Conservation (phyloP, 2,888 invertebrate species). For the Chymomyza procnemis region DNA sequence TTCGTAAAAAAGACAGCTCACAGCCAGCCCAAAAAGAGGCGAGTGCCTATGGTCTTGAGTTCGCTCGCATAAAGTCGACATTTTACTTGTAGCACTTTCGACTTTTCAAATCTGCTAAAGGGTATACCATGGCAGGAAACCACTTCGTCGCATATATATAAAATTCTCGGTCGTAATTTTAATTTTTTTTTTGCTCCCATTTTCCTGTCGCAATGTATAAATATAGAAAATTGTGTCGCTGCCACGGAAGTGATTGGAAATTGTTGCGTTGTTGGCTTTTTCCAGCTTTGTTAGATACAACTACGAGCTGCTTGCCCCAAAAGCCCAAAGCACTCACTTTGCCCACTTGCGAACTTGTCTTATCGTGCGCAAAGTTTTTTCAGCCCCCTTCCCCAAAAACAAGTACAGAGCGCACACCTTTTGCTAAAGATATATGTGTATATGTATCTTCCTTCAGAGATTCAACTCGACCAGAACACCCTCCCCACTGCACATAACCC, state of each 20-base stretch:
- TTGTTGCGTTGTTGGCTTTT: slow-evolving; percentile 58
- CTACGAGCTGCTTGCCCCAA: background rate
- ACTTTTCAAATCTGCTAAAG: too few relatives aligned
- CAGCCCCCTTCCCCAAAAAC: too few relatives aligned
- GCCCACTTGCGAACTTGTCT: slow-evolving; percentile 8
- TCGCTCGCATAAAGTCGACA: too few relatives aligned
- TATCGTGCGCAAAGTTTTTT: slow-evolving; percentile 9
- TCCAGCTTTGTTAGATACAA: background rate
- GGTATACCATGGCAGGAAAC: too few relatives aligned
- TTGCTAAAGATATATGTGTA: slow-evolving; percentile 34
- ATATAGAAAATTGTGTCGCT: slow-evolving; percentile 69
- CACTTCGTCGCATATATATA: too few relatives aligned
- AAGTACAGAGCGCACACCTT: background rate
- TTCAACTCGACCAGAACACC: too few relatives aligned
- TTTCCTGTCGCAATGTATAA: slow-evolving; percentile 52
- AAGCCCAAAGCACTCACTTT: background rate
- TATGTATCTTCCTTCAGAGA: background rate
- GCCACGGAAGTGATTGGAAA: slow-evolving; percentile 74
- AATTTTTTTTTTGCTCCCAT: background rate
- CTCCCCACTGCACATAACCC: background rate
- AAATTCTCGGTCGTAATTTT: too few relatives aligned
- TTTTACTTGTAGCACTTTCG: too few relatives aligned
- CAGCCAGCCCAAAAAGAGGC: too few relatives aligned
- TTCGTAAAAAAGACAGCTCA: too few relatives aligned
- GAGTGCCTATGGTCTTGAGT: too few relatives aligned